Evolutionary conservation across 2,888 invertebrate species (phyloP), one percentile per base, ranked within the genome.

Genomic region (Drosophila macrothrix): DNA sequence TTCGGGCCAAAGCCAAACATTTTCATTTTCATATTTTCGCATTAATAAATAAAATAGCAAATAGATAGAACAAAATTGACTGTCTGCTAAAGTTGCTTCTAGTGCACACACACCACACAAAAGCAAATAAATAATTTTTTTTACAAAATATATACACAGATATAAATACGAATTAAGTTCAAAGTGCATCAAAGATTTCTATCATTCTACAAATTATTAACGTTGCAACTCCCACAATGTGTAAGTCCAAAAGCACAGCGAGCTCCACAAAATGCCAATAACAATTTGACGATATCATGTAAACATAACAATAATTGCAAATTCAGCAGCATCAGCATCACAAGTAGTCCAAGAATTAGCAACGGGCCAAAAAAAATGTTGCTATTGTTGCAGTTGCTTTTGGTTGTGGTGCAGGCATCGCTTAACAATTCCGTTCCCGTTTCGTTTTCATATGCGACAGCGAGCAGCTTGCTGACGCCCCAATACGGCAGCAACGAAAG

Each of bases 401-500:
- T 72, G 59, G 62, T 73, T 60, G 46, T 68, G 64, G 33, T 55
- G 49, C 39, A 49, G 62, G 69, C 62, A 58, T 67, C 65, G 62
- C 67, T 78, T 62, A 65, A 67, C 72, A 75, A 65, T 75, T 65
- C 59, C 58, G 43, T 71, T 58, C 58, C 52, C 68, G 56, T 66
- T 74, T 66, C 56, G 49, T 71, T 75, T 53, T 41, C 31, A 9
- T 62, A 58, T 63, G 76, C 62, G 67, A 61, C 67, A 67, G 64
- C 63, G 80, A 67, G 63, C 67, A 74, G 54, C 53, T 62, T 70
- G 74, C 82, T 83, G 82, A 84, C 80, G 84, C 80, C 84, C 78
- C 82, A 77, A 68, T 62, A 73, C 65, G 64, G 66, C 73, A 67
- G 68, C 70, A 86, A 86, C 78, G 83, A 90, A 90, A 90, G 90